Evolutionary conservation across 2,113 vertebrate genomes (phyloP).

Genomic region (Heterochromis multidens): DNA sequence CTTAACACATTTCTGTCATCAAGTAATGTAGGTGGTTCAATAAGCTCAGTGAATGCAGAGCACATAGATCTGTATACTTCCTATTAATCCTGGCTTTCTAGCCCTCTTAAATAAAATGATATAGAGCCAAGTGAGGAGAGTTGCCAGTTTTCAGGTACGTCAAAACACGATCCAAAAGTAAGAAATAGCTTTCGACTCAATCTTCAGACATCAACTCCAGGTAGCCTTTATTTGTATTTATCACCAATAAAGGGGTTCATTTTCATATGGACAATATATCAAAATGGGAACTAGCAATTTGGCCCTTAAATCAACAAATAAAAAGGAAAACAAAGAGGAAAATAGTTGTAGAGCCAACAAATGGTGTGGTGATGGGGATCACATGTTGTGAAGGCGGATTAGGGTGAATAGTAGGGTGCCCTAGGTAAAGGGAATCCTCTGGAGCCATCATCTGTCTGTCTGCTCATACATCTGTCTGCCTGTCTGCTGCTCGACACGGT

Average conservation of each 20-base stretch:
- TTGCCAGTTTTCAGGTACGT: not conserved
- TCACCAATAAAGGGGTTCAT: not conserved
- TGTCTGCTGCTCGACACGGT: constrained; percentile 67
- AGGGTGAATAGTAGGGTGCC: not conserved
- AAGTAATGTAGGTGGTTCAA: not conserved
- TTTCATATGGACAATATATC: not conserved
- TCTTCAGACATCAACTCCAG: not conserved
- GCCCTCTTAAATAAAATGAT: not conserved
- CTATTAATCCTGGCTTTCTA: constrained; percentile 9
- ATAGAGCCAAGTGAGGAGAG: not conserved
- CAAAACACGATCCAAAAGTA: not conserved
- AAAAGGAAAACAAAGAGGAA: not conserved
- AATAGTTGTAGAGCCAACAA: not conserved
- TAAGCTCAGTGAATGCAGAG: not conserved
- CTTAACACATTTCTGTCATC: not conserved
- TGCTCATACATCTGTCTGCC: constrained; percentile 70
- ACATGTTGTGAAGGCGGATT: constrained; percentile 19
- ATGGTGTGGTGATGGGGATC: constrained; percentile 7
- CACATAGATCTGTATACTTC: not conserved
- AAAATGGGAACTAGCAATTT: not conserved
- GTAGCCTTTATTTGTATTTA: not conserved
- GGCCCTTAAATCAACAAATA: not conserved
- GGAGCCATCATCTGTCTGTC: constrained; percentile 68
- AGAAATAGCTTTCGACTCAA: not conserved
- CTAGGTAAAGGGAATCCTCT: constrained; percentile 21